Evolutionary conservation across 1,140 invertebrate species (phyloP), one percentile per base, ranked within the genome.

Genomic region (Armadillidium nasatum): DNA sequence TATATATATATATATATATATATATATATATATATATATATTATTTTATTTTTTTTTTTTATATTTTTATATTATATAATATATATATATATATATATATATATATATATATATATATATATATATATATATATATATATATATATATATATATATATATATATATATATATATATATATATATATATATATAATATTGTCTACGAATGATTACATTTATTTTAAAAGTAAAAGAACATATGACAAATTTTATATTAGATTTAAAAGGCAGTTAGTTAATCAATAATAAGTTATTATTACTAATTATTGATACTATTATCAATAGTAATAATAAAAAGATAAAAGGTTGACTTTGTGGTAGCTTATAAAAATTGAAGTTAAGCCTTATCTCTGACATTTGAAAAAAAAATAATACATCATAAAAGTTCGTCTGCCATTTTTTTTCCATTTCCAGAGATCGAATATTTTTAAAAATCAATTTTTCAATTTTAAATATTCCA

Each of bases 21-120:
- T 60, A 60, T 60, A 60, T 60, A 50, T 60, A 60, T 60, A 60
- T 60, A 60, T 60, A 60, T 60, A 60, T 15, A 19, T 15, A 60
- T 10, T 50, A 50, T 10, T 50, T 50, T 10, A 50, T 50, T 50
- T 50, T 50, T 10, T 10, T 50, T 50, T 50, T 50, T 50, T 15
- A 50, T 10, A 50, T 15, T 10, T 10, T 50, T 50, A 10, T 15
- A 50, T 50, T 50, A 60, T 60, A 19, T 60, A 60, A 60, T 15
- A 19, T 60, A 60, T 19, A 60, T 60, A 60, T 60, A 60, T 60
- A 60, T 19, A 60, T 19, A 60, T 13, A 15, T 15, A n/a, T 60
- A 60, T 60, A 60, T 60, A 60, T 60, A 60, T 60, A 60, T 60
- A 60, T 60, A 60, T 60, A 60, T 60, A 60, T 60, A 60, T 60